Conservation (phyloP, 2,888 invertebrate species). For the Tetramorium bicarinatum region DNA sequence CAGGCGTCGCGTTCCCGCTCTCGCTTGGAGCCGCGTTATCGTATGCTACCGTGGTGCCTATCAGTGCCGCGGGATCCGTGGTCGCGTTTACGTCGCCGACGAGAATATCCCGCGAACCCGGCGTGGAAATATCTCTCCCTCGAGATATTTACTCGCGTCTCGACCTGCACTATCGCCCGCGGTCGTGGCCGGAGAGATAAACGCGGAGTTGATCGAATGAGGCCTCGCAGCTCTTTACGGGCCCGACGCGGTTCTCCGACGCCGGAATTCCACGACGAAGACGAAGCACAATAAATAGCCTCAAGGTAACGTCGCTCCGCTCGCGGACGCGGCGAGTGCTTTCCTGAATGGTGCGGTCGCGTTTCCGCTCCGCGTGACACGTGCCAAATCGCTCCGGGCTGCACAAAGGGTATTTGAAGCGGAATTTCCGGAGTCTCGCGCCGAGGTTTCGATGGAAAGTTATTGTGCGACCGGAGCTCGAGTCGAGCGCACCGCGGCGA, state of each 20-base stretch:
- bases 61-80: conserved; percentile 80
- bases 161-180: conserved; percentile 32
- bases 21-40: conserved; percentile 72
- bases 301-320: conserved; percentile 55
- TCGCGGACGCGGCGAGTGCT: neutral
- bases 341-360: conserved; percentile 8
- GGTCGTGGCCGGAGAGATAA: conserved; percentile 26
- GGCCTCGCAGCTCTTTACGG: neutral
- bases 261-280: conserved; percentile 42
- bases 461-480: neutral
- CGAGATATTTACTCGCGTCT: neutral
- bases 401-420: neutral
- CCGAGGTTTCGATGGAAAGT: neutral
- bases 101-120: conserved; percentile 16
- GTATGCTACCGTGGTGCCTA: conserved; percentile 70
- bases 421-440: conserved; percentile 8
- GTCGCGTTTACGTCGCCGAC: conserved; percentile 72
- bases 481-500: neutral
- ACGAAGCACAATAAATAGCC: conserved; percentile 63
- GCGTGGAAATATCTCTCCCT: neutral
- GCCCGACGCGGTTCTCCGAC: conserved; percentile 13
- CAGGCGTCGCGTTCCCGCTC: conserved; percentile 67
- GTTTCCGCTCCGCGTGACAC: conserved; percentile 26
- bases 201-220: conserved; percentile 14
- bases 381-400: neutral